Evolutionary conservation across 2,888 invertebrate species (phyloP).

Genomic region (Cyaniris semiargus): DNA sequence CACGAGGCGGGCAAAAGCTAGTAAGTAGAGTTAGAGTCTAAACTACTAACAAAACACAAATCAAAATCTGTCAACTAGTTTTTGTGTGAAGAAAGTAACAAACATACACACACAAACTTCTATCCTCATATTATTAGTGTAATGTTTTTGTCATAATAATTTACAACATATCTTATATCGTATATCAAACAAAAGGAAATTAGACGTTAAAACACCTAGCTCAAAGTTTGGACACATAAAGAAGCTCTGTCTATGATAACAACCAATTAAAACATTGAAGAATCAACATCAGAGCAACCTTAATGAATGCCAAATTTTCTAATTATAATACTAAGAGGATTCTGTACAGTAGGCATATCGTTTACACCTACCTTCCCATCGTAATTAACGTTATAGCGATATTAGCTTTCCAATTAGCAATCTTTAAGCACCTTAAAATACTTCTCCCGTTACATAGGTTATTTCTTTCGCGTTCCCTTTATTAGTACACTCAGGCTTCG

Average conservation of each 20-base stretch:
- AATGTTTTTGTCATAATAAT: neutral
- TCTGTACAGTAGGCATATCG: constrained; percentile 63
- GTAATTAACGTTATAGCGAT: constrained; percentile 76
- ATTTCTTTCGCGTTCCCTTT: constrained; percentile 28
- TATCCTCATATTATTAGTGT: too few relatives aligned
- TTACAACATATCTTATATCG: neutral
- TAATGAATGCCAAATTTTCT: constrained; percentile 28
- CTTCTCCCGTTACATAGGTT: constrained; percentile 57
- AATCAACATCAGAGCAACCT: neutral
- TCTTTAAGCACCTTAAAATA: constrained; percentile 71
- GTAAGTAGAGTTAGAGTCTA: too few relatives aligned
- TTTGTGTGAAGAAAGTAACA: too few relatives aligned
- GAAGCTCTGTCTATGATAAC: neutral
- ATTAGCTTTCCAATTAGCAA: constrained; percentile 78
- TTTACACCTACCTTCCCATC: constrained; percentile 62
- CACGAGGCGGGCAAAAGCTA: too few relatives aligned
- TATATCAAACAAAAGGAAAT: neutral
- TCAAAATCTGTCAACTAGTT: too few relatives aligned
- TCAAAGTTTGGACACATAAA: neutral
- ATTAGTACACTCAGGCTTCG: constrained; percentile 23
- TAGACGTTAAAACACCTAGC: neutral
- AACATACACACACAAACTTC: too few relatives aligned
- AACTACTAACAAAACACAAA: too few relatives aligned
- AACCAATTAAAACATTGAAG: constrained; percentile 16
- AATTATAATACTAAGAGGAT: constrained; percentile 32